Evolutionary conservation across 2,113 vertebrate genomes (phyloP), one percentile per base, ranked within the genome.

Genomic region (Numenius arquata): DNA sequence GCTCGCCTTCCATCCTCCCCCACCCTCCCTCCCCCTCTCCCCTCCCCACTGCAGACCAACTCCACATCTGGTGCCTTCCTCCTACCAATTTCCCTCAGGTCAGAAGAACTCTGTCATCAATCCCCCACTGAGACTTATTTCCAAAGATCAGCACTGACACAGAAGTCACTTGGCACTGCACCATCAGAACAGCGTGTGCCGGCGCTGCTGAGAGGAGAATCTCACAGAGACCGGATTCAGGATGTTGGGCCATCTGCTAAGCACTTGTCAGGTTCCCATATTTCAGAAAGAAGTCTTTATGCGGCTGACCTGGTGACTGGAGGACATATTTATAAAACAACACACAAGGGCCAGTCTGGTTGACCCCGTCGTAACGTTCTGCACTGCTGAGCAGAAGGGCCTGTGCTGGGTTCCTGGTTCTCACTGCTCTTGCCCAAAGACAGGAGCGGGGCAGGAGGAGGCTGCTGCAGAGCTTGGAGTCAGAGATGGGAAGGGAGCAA

Each of bases 111-210:
- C 94, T 97, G 95, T 96, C 95, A 97, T 97, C 96, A 97, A 74
- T 93, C 95, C 94, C 87, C 92, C 89, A 95, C 95, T 94, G 96
- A 94, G 96, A 95, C 95, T 97, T 97, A 96, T 96, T 97, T 97
- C 93, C 96, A 96, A 97, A 97, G 96, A 96, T 97, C 96, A 96
- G 95, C 96, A 93, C 91, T 96, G 97, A 97, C 95, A 95, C 96
- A 97, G 95, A 95, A 97, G 92, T 95, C 95, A 95, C 93, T 95
- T 97, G 94, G 94, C 97, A 96, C 89, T 0, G 23, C 72, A 93
- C 93, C 96, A 92, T 93, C 68, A 95, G 96, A 97, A 96, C 95
- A 96, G 96, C 71, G 8, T 95, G 95, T 93, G 80, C 89, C 14
- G 61, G 80, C 47, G 45, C 81, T 88, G 92, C 92, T 89, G 90